Evolutionary conservation across 2,797 vertebrate species (phyloP).

Genomic region (Hypotaenidia okinawae): DNA sequence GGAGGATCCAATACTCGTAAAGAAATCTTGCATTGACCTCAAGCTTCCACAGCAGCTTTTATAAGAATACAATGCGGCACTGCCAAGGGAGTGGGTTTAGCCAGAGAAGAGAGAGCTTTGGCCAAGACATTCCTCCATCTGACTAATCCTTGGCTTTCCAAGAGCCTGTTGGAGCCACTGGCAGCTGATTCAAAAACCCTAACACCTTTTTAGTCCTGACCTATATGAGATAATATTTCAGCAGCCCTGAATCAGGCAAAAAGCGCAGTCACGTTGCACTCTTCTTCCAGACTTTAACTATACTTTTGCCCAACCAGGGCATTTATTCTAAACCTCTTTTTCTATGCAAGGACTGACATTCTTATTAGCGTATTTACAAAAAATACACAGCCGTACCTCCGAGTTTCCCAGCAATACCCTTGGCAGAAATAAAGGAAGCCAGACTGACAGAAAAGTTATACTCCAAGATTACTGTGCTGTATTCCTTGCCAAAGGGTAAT

Average conservation of each 20-base stretch:
- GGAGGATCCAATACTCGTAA: conserved; percentile 24
- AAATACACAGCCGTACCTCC: not conserved
- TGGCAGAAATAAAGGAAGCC: conserved; percentile 55
- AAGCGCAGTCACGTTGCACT: not conserved
- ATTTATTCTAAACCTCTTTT: not conserved
- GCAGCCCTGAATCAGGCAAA: conserved; percentile 23
- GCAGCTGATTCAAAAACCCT: conserved; percentile 49
- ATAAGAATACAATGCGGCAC: not conserved
- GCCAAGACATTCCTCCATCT: conserved; percentile 61
- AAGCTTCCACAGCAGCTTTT: conserved; percentile 62
- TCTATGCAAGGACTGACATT: not conserved
- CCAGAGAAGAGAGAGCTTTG: conserved; percentile 53
- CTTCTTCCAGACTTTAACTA: conserved; percentile 29
- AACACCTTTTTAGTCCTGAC: conserved; percentile 50
- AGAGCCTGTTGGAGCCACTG: conserved; percentile 44
- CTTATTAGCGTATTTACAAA: conserved; percentile 18
- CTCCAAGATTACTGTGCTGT: conserved; percentile 25
- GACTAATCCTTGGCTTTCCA: conserved; percentile 63
- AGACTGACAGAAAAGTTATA: conserved; percentile 56
- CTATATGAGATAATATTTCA: conserved; percentile 38
- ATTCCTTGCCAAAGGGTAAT: conserved; percentile 49
- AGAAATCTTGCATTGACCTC: conserved; percentile 32
- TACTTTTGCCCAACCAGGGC: not conserved
- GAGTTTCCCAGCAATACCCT: conserved; percentile 16
- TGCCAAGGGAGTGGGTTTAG: conserved; percentile 49